These are phyloP conservation scores for Bombus ignitus DNA, from an alignment of 1,140 invertebrate species.

Conservation along the genomic window DNA sequence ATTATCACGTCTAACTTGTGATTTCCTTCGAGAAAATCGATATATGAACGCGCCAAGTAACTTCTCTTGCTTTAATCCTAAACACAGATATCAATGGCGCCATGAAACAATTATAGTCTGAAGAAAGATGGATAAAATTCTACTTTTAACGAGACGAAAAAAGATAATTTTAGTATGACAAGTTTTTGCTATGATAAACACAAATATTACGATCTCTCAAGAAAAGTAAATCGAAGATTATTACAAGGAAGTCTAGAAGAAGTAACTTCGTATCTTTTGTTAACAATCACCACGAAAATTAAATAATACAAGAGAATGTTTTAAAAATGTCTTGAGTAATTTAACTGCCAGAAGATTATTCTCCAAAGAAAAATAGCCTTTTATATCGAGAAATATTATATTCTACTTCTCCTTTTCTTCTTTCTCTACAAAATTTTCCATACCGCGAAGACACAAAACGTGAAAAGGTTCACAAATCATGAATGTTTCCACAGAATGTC, in stretches of 20 bases:
- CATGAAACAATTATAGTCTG: background rate
- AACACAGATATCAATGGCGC: background rate
- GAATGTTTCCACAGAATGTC: background rate
- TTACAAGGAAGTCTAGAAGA: no score
- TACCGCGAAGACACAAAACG: background rate
- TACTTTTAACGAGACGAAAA: background rate
- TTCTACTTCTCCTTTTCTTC: no score
- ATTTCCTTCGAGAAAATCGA: slow-evolving; percentile 59
- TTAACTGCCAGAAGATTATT: background rate
- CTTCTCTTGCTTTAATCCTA: background rate
- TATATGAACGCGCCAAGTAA: background rate
- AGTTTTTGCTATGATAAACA: background rate
- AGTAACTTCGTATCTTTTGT: background rate
- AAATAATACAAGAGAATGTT: background rate
- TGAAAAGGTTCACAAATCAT: background rate
- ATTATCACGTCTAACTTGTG: slow-evolving; percentile 61
- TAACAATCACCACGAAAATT: background rate
- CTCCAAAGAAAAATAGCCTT: no score
- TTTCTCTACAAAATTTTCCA: background rate
- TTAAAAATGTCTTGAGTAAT: background rate
- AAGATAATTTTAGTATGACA: background rate
- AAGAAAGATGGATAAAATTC: background rate
- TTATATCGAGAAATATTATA: no score
- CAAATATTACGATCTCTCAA: no score
- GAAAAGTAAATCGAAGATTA: no score